A percentile compares a stretch with the other conserved stretches of the same genome.
These are phyloP conservation scores for Cherax quadricarinatus DNA, from an alignment of 1,140 invertebrate species.

Conservation along the genomic window DNA sequence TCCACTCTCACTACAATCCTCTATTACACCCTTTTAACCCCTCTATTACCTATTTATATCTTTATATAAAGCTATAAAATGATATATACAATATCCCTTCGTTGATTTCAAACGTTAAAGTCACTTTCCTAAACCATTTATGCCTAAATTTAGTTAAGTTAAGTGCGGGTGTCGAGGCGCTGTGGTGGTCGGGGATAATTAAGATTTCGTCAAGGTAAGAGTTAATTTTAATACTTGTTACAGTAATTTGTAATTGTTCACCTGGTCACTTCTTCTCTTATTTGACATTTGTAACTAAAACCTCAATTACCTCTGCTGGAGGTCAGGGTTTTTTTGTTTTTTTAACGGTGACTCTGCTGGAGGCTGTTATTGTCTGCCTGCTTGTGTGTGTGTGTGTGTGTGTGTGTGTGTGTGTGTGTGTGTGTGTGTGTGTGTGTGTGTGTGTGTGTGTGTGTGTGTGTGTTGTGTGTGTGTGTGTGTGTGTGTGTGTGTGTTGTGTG, in stretches of 20 bases:
- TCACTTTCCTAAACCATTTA: no score
- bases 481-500: no score
- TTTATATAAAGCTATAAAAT: no score
- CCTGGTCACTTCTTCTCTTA: conserved; percentile 23
- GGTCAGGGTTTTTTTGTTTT: not conserved
- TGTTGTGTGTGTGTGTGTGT: no score
- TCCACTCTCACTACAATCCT: not conserved
- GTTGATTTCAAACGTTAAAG: no score
- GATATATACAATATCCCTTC: no score
- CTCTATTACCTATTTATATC: not conserved
- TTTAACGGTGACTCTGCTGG: not conserved
- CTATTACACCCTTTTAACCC: not conserved
- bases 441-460: no score
- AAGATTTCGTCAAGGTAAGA: not conserved
- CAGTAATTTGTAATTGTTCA: conserved; percentile 38
- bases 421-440: no score
- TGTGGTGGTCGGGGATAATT: not conserved
- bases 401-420: conserved; percentile 17
- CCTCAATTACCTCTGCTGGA: conserved; percentile 24
- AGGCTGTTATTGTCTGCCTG: not conserved
- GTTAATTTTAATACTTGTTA: conserved; percentile 42
- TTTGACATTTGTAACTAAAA: conserved; percentile 55
- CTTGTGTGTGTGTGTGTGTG: conserved; percentile 14
- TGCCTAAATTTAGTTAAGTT: no score
- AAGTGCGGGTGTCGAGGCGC: no score